Percentiles rank a stretch among this genome's conserved stretches.
phyloP scores from a whole-genome alignment of 2,797 vertebrate species.

The Bradypus variegatus region DNA sequence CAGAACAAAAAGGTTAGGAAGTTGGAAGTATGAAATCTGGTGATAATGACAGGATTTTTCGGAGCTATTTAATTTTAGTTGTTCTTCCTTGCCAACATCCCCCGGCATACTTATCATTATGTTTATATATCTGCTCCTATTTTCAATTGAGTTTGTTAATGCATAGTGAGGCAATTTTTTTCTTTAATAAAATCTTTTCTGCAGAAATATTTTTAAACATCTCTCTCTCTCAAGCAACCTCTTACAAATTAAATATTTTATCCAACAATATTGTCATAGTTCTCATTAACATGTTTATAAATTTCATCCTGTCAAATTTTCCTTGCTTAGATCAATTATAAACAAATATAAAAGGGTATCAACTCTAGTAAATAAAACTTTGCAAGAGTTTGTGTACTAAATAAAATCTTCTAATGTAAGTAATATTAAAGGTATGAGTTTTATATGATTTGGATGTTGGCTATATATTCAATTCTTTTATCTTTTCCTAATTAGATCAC shows the following conservation, averaged over 20 bases:
- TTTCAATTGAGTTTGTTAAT: neutral
- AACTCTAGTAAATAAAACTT: conserved; percentile 8
- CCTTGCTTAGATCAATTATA: neutral
- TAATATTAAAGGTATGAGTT: neutral
- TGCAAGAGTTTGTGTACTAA: neutral
- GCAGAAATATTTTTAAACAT: neutral
- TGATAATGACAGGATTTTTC: neutral
- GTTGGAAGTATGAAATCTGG: neutral
- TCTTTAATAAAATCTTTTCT: conserved; percentile 17
- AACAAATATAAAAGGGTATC: neutral
- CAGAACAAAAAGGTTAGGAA: neutral
- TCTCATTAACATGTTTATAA: neutral
- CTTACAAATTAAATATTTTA: conserved; percentile 11
- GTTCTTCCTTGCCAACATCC: neutral
- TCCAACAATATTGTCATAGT: neutral
- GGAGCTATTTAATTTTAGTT: neutral
- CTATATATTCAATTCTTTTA: conserved; percentile 4
- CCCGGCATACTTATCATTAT: neutral
- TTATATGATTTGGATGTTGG: conserved; percentile 12
- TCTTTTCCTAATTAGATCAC: conserved; percentile 7
- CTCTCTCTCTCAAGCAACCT: neutral
- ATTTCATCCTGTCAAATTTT: neutral
- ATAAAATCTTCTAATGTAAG: conserved; percentile 33
- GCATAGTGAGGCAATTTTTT: neutral
- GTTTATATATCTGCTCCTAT: neutral